phyloP scores from a whole-genome alignment of 2,888 invertebrate genomes.

The Ophioninae sp. region DNA sequence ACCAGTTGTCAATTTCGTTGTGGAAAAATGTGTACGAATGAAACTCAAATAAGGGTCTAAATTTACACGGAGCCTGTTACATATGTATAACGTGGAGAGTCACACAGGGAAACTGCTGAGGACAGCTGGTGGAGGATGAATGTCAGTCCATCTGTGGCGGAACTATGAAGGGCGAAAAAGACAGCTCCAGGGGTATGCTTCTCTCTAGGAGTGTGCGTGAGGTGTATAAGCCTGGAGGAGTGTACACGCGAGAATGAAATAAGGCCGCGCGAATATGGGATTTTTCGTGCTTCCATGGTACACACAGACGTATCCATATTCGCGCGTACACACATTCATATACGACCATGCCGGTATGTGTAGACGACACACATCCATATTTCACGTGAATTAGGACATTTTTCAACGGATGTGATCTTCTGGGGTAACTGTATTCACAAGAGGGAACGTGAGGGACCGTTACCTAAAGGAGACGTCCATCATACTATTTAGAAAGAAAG shows the following conservation, averaged over 20 bases:
- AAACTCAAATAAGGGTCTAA: slow-evolving; percentile 17
- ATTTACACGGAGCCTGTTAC: slow-evolving; percentile 13
- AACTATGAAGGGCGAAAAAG: slow-evolving; percentile 50
- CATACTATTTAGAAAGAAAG: not conserved
- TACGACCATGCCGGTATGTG: too few species aligned
- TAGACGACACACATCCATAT: not conserved
- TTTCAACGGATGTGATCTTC: not conserved
- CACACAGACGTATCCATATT: not conserved
- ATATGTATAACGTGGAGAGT: not conserved
- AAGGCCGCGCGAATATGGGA: slow-evolving; percentile 16
- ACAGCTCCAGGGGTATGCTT: slow-evolving; percentile 28
- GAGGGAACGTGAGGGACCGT: not conserved
- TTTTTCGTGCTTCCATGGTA: not conserved
- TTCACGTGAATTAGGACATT: not conserved
- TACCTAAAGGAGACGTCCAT: not conserved
- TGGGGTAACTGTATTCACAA: not conserved
- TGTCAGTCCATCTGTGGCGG: slow-evolving; percentile 51
- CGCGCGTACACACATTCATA: not conserved
- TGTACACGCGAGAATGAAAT: slow-evolving; percentile 34
- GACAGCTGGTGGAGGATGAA: slow-evolving; percentile 36
- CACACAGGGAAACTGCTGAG: slow-evolving; percentile 1
- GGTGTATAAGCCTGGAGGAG: slow-evolving; percentile 22
- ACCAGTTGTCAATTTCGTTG: not conserved
- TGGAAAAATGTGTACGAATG: not conserved
- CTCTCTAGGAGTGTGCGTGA: not conserved